Percentiles rank a stretch among this genome's conserved stretches.
Conservation (phyloP, 2,113 vertebrate genomes). For the Ameiurus melas region DNA sequence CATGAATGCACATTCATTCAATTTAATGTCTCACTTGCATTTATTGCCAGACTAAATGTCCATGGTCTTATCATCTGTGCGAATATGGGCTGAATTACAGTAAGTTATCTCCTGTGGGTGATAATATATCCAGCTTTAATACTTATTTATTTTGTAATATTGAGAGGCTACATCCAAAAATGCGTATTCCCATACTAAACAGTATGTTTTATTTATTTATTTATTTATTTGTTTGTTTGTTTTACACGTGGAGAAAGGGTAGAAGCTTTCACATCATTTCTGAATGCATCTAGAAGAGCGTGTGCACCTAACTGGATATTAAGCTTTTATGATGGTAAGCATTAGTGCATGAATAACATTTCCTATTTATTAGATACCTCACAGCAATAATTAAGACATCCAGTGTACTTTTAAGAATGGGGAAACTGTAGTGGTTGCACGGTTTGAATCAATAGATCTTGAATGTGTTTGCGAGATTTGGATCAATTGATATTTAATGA, state of each 20-base stretch:
- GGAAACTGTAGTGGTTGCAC: not conserved
- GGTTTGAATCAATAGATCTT: not conserved
- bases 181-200: not conserved
- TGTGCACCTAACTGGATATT: slow-evolving; percentile 56
- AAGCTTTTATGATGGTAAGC: slow-evolving; percentile 50
- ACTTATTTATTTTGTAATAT: not conserved
- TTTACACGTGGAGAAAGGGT: not conserved
- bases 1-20: slow-evolving; percentile 57
- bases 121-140: not conserved
- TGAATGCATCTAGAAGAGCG: slow-evolving; percentile 51
- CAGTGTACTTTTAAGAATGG: not conserved
- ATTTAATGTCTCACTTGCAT: slow-evolving; percentile 65
- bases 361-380: slow-evolving; percentile 3
- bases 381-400: not conserved
- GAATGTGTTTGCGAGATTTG: not conserved
- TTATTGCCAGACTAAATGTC: slow-evolving; percentile 57
- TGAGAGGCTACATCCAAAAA: not conserved
- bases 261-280: slow-evolving; percentile 52
- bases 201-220: not conserved
- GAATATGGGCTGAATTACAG: not conserved
- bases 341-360: slow-evolving; percentile 25
- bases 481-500: slow-evolving; percentile 16
- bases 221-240: not conserved
- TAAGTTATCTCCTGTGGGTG: not conserved
- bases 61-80: slow-evolving; percentile 55